These are phyloP conservation scores for Chelon auratus DNA, from an alignment of 2,797 vertebrate genomes.

Conservation along the genomic window DNA sequence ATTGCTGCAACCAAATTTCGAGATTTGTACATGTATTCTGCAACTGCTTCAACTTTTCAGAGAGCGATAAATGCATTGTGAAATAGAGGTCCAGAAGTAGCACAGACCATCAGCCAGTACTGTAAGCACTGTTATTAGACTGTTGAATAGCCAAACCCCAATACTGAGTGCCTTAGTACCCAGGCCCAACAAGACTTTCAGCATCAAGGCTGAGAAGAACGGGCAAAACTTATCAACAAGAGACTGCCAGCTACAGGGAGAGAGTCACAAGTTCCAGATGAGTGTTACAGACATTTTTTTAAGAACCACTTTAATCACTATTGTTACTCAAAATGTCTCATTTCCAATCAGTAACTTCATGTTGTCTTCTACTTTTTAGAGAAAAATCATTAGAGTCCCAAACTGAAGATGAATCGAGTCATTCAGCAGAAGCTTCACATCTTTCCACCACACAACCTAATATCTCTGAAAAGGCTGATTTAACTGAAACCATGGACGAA, in stretches of 20 bases:
- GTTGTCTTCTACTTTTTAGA: slow-evolving; percentile 66
- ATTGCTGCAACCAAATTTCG: too few species aligned
- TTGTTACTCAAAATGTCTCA: neutral
- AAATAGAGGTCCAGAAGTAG: neutral
- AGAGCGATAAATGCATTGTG: neutral
- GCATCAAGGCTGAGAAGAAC: slow-evolving; percentile 22
- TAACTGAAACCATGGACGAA: slow-evolving; percentile 36
- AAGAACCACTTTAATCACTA: slow-evolving; percentile 3
- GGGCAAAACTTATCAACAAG: slow-evolving; percentile 15
- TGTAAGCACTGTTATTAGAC: neutral
- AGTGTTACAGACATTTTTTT: neutral
- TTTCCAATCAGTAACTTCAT: neutral
- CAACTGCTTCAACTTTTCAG: neutral
- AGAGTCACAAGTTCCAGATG: slow-evolving; percentile 23
- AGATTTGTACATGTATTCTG: too few species aligned
- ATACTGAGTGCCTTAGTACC: too few species aligned
- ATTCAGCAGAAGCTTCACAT: slow-evolving; percentile 36
- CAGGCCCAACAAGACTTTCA: too few species aligned
- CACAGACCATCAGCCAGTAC: neutral
- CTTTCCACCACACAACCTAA: slow-evolving; percentile 30
- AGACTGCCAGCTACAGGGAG: slow-evolving; percentile 18
- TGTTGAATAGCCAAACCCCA: too few species aligned
- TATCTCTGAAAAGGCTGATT: slow-evolving; percentile 38
- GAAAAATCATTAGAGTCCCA: slow-evolving; percentile 49
- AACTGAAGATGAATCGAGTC: slow-evolving; percentile 61